phyloP scores from a whole-genome alignment of 2,888 invertebrate species.

The Osmoderma eremita region DNA sequence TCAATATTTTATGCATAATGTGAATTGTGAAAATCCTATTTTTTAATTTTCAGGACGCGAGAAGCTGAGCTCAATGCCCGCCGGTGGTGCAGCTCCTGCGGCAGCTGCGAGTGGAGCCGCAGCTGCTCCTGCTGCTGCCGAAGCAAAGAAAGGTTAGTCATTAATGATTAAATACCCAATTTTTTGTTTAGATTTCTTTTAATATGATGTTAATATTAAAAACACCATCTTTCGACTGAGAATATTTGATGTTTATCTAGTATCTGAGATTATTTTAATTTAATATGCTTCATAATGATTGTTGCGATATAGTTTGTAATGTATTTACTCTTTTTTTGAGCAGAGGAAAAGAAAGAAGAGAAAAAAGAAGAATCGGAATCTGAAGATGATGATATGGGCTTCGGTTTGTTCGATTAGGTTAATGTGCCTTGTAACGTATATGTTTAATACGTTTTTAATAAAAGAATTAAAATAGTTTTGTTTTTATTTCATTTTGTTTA shows the following conservation, averaged over 20 bases:
- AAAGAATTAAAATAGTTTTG: background rate
- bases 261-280: conserved; percentile 1
- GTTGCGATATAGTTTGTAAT: too few relatives aligned
- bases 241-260: conserved; percentile 43
- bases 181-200: conserved; percentile 17
- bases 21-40: too few relatives aligned
- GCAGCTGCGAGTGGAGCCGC: conserved; percentile 74
- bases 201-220: conserved; percentile 65
- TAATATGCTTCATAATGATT: too few relatives aligned
- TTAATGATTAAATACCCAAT: conserved; percentile 3
- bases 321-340: too few relatives aligned
- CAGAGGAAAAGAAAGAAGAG: conserved; percentile 70
- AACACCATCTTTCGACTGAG: conserved; percentile 82
- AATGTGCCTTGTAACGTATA: background rate
- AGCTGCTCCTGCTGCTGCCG: conserved; percentile 67
- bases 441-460: conserved; percentile 2
- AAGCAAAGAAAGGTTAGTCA: conserved; percentile 75
- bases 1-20: too few relatives aligned
- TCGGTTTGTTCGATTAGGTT: conserved; percentile 90
- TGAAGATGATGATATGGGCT: conserved; percentile 97
- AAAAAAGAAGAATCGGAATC: conserved; percentile 84
- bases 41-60: conserved; percentile 75
- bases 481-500: conserved; percentile 40
- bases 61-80: conserved; percentile 94
- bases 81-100: conserved; percentile 82